Evolutionary conservation across 2,888 invertebrate genomes (phyloP), one percentile per base, ranked within the genome.

Genomic region (Hypselothyrea guttata): DNA sequence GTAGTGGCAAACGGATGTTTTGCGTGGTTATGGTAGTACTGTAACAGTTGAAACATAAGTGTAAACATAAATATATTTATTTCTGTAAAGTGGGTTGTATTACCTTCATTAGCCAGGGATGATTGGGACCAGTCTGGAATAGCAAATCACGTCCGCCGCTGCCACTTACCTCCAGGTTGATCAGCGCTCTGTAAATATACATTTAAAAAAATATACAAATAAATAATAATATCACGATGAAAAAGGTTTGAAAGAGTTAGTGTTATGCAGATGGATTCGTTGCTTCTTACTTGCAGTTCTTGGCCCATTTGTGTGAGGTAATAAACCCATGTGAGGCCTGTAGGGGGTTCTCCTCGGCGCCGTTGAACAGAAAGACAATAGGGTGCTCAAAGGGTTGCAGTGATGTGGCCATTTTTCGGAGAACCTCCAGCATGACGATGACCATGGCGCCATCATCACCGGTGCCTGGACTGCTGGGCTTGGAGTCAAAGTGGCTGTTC

Each of bases 401-500:
- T 1, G 87, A 86, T 49, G 90, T 90, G 4, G 92, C 89, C 47
- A 89, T 57, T 33, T 87, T 86, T 0, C 88, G 81, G n/a, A 94
- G 81, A 2, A 92, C 88, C 78, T 94, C 94, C 59, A 94, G 81
- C 93, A 94, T 93, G 2, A 92, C 90, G 15, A 92, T 91, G 81
- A 93, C 93, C 84, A 92, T 92, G 7, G 92, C 91, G 27, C 92
- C 92, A 88, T 93, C 92, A 86, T 94, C 94, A 40, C 93, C 93
- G n/a, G 92, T 33, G 75, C 93, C 97, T 86, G 96, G 93, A 87
- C 97, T 97, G 74, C 93, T 95, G 13, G 96, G 94, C 61, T 97
- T 96, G 41, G 96, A 94, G 89, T 98, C 98, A 89, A 96, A 98
- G 89, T 98, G 98, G 73, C 98, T 96, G 90, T 98, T 98, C 53